Percentiles rank a stretch among this genome's conserved stretches.
Conservation (phyloP, 1,140 invertebrate species). For the Danaus plexippus region DNA sequence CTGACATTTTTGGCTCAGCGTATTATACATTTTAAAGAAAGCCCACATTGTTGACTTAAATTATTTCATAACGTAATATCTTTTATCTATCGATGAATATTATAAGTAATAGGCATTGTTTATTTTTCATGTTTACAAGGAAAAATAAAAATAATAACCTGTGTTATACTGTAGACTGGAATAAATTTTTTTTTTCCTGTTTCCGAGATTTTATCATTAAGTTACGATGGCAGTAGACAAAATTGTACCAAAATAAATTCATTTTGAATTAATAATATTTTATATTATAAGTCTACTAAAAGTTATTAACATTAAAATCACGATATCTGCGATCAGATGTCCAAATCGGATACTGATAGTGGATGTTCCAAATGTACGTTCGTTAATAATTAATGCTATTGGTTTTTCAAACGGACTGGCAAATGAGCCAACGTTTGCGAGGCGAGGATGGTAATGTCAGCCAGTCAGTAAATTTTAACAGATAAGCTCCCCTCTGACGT, state of each 20-base stretch:
- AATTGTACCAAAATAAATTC: conserved; percentile 31
- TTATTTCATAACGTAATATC: no score
- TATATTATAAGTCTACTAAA: no score
- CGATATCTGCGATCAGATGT: no score
- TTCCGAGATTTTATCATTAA: conserved; percentile 49
- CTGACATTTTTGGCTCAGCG: conserved; percentile 7
- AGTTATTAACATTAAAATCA: no score
- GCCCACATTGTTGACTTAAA: no score
- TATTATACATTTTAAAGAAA: conserved; percentile 1
- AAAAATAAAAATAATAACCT: no score
- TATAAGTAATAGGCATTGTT: no score
- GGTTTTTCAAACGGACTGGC: conserved; percentile 52
- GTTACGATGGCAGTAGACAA: conserved; percentile 56
- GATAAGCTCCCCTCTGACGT: conserved; percentile 53
- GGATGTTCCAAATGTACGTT: conserved; percentile 28
- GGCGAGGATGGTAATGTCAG: conserved; percentile 56
- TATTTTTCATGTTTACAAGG: no score
- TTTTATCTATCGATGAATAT: no score
- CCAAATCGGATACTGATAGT: conserved; percentile 4
- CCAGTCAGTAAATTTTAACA: conserved; percentile 54
- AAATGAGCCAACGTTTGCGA: conserved; percentile 53
- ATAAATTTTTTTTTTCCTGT: conserved; percentile 55
- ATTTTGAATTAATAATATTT: no score
- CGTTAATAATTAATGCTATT: conserved; percentile 36
- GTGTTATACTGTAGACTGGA: conserved; percentile 7